Percentiles rank a stretch among this genome's conserved stretches.
phyloP scores from a whole-genome alignment of 1,140 invertebrate species.

The Magallana angulata region DNA sequence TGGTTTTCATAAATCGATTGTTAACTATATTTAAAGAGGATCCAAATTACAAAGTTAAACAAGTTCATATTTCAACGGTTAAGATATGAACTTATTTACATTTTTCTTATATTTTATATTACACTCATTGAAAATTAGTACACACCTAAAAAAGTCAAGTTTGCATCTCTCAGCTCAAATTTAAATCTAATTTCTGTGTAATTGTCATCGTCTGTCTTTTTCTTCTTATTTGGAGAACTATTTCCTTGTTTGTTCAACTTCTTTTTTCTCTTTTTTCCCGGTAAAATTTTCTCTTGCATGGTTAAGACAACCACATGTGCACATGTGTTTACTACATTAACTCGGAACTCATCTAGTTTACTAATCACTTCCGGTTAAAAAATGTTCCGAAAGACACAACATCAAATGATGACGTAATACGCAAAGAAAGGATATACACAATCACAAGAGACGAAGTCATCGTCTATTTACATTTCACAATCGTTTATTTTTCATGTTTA shows the following conservation, averaged over 20 bases:
- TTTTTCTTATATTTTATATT: too few relatives aligned
- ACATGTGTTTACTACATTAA: conserved; percentile 35
- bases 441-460: conserved; percentile 63
- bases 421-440: conserved; percentile 39
- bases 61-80: too few relatives aligned
- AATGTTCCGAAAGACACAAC: conserved; percentile 13
- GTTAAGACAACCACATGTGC: neutral
- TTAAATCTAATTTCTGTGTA: conserved; percentile 62
- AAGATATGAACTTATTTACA: too few relatives aligned
- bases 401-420: conserved; percentile 56
- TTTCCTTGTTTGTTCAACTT: conserved; percentile 54
- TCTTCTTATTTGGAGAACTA: conserved; percentile 4
- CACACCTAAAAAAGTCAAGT: conserved; percentile 57
- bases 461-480: conserved; percentile 44
- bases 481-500: neutral
- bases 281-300: conserved; percentile 36
- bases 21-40: too few relatives aligned
- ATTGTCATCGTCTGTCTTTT: conserved; percentile 44
- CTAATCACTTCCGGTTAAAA: neutral
- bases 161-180: conserved; percentile 55
- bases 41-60: too few relatives aligned
- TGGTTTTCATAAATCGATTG: too few relatives aligned
- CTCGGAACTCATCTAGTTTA: neutral
- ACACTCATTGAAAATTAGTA: too few relatives aligned
- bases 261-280: conserved; percentile 50